A percentile compares a stretch with the other conserved stretches of the same genome.
Conservation (phyloP, 2,888 invertebrate genomes). For the Baronia brevicornis region DNA sequence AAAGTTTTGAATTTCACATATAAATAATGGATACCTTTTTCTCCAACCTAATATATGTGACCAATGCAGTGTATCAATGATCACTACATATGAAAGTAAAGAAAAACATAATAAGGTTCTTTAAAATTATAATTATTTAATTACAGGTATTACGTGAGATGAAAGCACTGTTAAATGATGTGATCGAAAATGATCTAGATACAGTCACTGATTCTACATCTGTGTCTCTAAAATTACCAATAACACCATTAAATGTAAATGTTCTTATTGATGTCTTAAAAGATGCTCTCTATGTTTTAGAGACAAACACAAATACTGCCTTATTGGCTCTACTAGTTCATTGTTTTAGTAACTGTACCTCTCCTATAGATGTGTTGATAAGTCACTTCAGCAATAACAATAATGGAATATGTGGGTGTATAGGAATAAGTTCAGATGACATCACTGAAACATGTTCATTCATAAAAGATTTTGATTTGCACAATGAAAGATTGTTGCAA, state of each 20-base stretch:
- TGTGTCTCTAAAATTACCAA: conserved; percentile 47
- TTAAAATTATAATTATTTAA: conserved; percentile 7
- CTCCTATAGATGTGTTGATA: conserved; percentile 43
- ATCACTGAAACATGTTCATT: conserved; percentile 60
- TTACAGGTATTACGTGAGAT: conserved; percentile 72
- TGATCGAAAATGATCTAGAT: conserved; percentile 57
- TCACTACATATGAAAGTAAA: no score
- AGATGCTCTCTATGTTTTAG: conserved; percentile 78
- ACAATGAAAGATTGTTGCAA: conserved; percentile 80
- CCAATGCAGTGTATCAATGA: no score
- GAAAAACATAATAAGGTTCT: not conserved
- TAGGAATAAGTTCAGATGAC: conserved; percentile 29
- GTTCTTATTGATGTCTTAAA: conserved; percentile 76
- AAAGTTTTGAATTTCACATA: no score
- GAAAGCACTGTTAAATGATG: conserved; percentile 57
- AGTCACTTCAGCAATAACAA: conserved; percentile 35
- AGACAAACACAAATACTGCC: conserved; percentile 79
- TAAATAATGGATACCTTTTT: no score
- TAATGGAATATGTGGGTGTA: conserved; percentile 34
- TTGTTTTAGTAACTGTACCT: conserved; percentile 45
- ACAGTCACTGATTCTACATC: conserved; percentile 55
- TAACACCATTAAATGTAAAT: conserved; percentile 65
- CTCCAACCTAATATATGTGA: no score
- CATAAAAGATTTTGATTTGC: conserved; percentile 79
- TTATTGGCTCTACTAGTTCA: conserved; percentile 73